These are phyloP conservation scores for Scytalopus superciliaris DNA, from an alignment of 2,113 vertebrate genomes.

Conservation along the genomic window DNA sequence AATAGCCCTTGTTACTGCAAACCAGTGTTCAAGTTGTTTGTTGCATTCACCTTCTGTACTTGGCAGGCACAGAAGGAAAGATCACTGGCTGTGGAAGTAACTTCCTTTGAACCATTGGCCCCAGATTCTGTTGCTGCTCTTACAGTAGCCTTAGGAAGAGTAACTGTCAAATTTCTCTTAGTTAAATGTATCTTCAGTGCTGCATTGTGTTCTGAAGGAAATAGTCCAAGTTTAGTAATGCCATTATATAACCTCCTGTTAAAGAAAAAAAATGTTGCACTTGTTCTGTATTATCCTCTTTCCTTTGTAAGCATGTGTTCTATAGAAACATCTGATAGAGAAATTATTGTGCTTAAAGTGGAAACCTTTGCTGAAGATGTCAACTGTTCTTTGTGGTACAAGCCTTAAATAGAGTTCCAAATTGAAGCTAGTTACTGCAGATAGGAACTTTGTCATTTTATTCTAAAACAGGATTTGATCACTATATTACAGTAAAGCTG, in stretches of 20 bases:
- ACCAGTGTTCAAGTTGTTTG: background rate
- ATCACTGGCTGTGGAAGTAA: background rate
- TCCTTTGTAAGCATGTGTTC: background rate
- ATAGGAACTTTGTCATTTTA: background rate
- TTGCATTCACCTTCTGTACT: background rate
- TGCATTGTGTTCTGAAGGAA: background rate
- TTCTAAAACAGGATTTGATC: background rate
- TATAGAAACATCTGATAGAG: background rate
- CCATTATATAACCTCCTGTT: background rate
- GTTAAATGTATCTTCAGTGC: background rate
- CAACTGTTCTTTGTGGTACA: background rate
- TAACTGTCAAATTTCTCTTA: background rate
- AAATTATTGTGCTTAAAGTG: background rate
- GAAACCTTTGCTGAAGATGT: background rate
- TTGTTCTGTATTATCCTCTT: background rate
- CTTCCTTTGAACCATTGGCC: constrained; percentile 16
- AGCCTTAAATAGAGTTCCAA: background rate
- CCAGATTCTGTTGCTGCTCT: background rate
- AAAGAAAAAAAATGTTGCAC: background rate
- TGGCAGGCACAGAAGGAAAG: background rate
- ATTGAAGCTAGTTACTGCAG: background rate
- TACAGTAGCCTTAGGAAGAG: background rate
- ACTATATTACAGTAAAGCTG: background rate
- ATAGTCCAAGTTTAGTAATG: background rate
- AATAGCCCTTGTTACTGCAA: background rate